Evolutionary conservation across 2,888 invertebrate species (phyloP), one percentile per base, ranked within the genome.

Genomic region (Yponomeuta cagnagella): DNA sequence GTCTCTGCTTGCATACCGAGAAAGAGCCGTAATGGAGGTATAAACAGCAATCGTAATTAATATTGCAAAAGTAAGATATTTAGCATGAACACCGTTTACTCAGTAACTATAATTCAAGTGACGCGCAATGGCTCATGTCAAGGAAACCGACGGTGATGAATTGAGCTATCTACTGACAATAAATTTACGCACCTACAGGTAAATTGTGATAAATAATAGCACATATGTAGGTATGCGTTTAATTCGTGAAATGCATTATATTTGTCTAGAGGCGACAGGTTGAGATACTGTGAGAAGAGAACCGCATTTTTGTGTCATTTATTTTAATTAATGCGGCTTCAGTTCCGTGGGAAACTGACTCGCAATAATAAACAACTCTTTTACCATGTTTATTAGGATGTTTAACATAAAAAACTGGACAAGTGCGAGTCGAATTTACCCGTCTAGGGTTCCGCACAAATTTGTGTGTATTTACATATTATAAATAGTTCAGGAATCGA

Each of bases 151-250:
- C 48, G 33, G 23, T 12, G 12, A 70, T 63, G 33, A 3, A 48
- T 68, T 31, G 10, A 68, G 68, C 48, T 10, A 10, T 10, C 68
- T 48, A 30, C 48, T 48, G 68, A 48, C 37, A 67, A 67, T 37
- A 67, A 67, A 67, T 30, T 48, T 10, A 48, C 23, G 30, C 52
- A 52, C 30, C 52, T 48, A 48, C 33, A 43, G 66, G 70, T 67
- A 67, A 52, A 70, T 67, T 70, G 70, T 70, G 66, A 58, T 70
- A 64, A 70, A 70, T 70, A 70, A 58, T 70, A 37, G 52, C 52
- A 58, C 66, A 58, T 70, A 70, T 58, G 52, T 70, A 70, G 12
- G 52, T 58, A 58, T 10, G 31, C 63, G 6, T 65, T 64, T 64
- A 63, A 63, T 70, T 37, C 52, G 67, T 37, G 33, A 58, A 52